A percentile compares a stretch with the other conserved stretches of the same genome.
phyloP scores from a whole-genome alignment of 2,113 vertebrate species.

The Dipodomys merriami region DNA sequence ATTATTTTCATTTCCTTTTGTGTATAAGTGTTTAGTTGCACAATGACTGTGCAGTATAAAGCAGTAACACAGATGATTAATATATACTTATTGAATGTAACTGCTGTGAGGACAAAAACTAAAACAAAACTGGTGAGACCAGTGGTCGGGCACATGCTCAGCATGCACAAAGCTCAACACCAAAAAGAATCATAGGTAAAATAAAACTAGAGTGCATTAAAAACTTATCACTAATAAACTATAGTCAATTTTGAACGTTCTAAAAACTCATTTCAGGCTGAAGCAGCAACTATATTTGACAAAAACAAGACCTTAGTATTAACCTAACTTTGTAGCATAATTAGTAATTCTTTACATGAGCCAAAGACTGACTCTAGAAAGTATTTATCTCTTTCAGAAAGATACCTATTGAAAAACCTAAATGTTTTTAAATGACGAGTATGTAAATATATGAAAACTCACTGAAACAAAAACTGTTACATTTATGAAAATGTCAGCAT shows the following conservation, averaged over 20 bases:
- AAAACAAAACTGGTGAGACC: background rate
- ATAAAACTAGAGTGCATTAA: background rate
- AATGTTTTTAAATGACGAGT: background rate
- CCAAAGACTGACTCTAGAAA: background rate
- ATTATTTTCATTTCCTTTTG: constrained; percentile 26
- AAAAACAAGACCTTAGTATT: background rate
- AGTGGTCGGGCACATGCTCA: too few species aligned
- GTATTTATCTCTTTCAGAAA: background rate
- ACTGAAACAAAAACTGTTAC: background rate
- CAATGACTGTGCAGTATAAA: background rate
- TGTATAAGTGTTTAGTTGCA: background rate
- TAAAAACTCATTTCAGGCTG: background rate
- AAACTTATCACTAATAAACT: background rate
- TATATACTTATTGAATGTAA: background rate
- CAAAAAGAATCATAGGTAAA: background rate
- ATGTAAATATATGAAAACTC: constrained; percentile 41
- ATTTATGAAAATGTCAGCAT: too few species aligned
- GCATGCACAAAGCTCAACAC: background rate
- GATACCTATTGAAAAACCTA: constrained; percentile 4
- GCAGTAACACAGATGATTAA: background rate
- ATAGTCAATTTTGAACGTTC: constrained; percentile 42
- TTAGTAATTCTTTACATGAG: background rate
- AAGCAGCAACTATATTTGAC: background rate
- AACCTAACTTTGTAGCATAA: background rate
- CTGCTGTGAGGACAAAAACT: background rate